phyloP scores from a whole-genome alignment of 2,797 vertebrate genomes.

The Lepilemur septentrionalis region DNA sequence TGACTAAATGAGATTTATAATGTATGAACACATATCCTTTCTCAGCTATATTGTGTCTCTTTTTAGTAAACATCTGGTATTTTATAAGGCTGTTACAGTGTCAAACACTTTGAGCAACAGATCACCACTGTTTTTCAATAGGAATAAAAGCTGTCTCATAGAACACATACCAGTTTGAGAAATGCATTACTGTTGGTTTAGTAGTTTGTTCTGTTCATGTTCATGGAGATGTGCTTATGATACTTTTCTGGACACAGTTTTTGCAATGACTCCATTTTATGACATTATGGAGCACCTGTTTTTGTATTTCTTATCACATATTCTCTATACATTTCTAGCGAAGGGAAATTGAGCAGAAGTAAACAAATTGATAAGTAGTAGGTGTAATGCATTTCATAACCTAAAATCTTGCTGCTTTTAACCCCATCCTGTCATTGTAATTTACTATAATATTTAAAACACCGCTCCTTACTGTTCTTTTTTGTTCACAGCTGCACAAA shows the following conservation, averaged over 20 bases:
- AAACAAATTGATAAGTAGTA: background rate
- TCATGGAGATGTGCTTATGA: background rate
- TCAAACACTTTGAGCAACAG: background rate
- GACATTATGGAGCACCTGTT: background rate
- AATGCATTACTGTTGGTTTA: background rate
- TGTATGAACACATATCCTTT: background rate
- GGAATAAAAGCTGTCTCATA: background rate
- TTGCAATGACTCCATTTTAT: background rate
- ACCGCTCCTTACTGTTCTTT: background rate
- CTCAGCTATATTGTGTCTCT: background rate
- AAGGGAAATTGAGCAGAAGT: background rate
- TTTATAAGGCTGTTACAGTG: background rate
- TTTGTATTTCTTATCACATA: background rate
- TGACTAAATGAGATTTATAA: background rate
- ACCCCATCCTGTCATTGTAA: background rate
- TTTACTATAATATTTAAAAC: constrained; percentile 36
- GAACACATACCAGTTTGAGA: background rate
- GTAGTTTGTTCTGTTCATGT: background rate
- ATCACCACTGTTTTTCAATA: background rate
- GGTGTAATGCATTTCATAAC: background rate
- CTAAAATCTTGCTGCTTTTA: background rate
- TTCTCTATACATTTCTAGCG: background rate
- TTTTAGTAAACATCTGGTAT: background rate
- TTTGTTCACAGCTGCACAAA: constrained; percentile 33
- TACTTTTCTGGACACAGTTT: background rate